Conservation (phyloP, 2,888 invertebrate species). For the Hydroisotoma schaefferi region DNA sequence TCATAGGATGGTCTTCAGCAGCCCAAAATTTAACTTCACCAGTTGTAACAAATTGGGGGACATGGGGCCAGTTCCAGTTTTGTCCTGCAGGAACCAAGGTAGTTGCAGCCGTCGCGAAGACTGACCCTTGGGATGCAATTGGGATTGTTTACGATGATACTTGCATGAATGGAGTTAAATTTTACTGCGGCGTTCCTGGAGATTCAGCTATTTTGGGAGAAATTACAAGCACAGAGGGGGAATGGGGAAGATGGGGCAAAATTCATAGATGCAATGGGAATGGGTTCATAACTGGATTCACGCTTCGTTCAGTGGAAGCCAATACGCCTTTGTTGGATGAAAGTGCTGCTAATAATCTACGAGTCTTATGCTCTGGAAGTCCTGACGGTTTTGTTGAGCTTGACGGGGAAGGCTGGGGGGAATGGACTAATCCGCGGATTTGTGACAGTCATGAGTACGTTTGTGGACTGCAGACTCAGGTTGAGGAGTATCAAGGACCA, state of each 20-base stretch:
- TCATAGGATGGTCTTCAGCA: not conserved
- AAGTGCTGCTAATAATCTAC: slow-evolving; percentile 41
- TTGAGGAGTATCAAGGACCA: slow-evolving; percentile 38
- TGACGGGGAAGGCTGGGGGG: slow-evolving; percentile 39
- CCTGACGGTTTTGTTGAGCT: slow-evolving; percentile 32
- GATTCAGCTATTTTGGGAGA: not conserved
- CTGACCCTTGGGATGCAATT: slow-evolving; percentile 20
- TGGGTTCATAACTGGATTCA: slow-evolving; percentile 35
- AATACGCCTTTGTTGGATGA: slow-evolving; percentile 33
- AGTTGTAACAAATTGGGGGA: slow-evolving; percentile 10
- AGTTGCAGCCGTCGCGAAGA: slow-evolving; percentile 32
- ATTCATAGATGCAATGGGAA: slow-evolving; percentile 35
- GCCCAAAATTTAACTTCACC: slow-evolving; percentile 9
- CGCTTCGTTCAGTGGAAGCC: slow-evolving; percentile 23
- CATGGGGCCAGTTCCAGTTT: slow-evolving; percentile 31
- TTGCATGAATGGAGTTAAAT: slow-evolving; percentile 29
- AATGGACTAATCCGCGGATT: slow-evolving; percentile 36
- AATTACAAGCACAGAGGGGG: slow-evolving; percentile 32
- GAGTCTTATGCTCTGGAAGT: slow-evolving; percentile 36
- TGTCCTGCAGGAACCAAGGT: slow-evolving; percentile 37
- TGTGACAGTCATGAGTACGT: slow-evolving; percentile 32
- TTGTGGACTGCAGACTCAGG: slow-evolving; percentile 45
- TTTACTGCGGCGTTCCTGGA: slow-evolving; percentile 30
- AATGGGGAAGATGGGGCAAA: slow-evolving; percentile 42
- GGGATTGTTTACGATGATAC: slow-evolving; percentile 17